These are phyloP conservation scores for Brenthis ino DNA, from an alignment of 2,888 invertebrate species.

Conservation along the genomic window DNA sequence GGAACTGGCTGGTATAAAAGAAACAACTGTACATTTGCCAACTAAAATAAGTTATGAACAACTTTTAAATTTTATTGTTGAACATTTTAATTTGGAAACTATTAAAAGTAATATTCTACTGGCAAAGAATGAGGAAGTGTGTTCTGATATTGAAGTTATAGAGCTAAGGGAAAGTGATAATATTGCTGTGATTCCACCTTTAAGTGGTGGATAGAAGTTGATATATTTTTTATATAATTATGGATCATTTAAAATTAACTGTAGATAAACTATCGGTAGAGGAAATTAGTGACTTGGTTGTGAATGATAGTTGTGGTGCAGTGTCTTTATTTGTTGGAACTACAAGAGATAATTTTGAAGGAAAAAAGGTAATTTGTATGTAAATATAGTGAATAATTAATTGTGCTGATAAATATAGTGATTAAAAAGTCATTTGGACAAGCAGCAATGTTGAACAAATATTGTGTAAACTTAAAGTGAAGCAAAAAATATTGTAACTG, in stretches of 20 bases:
- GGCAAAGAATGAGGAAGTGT: conserved; percentile 92
- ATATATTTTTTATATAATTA: conserved; percentile 50
- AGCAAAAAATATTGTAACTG: no score
- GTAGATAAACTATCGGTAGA: conserved; percentile 86
- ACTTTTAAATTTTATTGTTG: conserved; percentile 83
- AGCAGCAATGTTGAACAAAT: no score
- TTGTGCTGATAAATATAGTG: no score
- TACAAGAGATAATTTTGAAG: conserved; percentile 92
- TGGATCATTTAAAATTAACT: conserved; percentile 88
- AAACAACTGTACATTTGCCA: conserved; percentile 79
- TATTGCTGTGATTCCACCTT: conserved; percentile 95
- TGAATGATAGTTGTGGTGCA: conserved; percentile 91
- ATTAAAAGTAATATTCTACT: conserved; percentile 88
- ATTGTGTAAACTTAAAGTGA: background rate
- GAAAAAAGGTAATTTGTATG: conserved; percentile 84
- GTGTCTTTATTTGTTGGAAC: conserved; percentile 94
- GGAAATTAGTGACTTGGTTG: conserved; percentile 84
- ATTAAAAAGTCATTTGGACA: no score
- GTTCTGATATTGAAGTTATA: conserved; percentile 79
- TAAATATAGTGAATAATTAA: background rate
- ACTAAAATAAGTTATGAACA: conserved; percentile 78
- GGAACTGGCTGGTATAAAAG: conserved; percentile 87
- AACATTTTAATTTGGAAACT: conserved; percentile 84
- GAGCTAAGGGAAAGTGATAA: conserved; percentile 87
- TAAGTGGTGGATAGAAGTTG: conserved; percentile 91